Base-by-base conservation (phyloP, 2,888 invertebrate species). In the Cremastobaeus sp. region DNA sequence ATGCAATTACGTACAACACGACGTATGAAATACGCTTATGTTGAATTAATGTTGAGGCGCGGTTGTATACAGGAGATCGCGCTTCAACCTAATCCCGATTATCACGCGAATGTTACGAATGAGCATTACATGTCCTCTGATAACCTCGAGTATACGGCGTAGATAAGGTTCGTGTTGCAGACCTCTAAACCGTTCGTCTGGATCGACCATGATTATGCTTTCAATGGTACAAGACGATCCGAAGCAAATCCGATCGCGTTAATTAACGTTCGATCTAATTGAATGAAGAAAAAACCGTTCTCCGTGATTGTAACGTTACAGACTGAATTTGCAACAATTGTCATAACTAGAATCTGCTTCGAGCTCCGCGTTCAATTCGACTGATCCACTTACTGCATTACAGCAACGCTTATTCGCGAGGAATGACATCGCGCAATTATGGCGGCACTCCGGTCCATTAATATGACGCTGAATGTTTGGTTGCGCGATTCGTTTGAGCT, bases 61-160 rank as follows among this genome's bases (percentile, higher is more conserved):
- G 41, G 45, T 35, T 47, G 68, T 50, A 70, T 77, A 77, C 71
- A 76, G 79, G 76, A 77, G 76, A 68, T 74, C 39, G 64, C 65
- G 60, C 62, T 70, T 57, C 72, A 76, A 60, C 71, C 77, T 83
- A 81, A 83, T 83, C 81, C 82, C 79, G 83, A 82, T 83, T 83
- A 83, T 81, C 77, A 77, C 77, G 77, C 43, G 75, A 79, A 77
- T 80, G 83, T 80, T 77, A 66, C 78, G 57, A 64, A 71, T 74
- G 54, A 71, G 68, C 60, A 48, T 70, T 52, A 75, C 69, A 74
- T 65, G 69, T 71, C 48, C 52, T 62, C 69, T 47, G 74, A 77
- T 77, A 76, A 75, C 64, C 70, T 69, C 59, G 77, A 78, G 78
- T 81, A 82, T 76, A 77, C 74, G 70, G 50, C 68, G 50, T 39